Evolutionary conservation across 2,797 vertebrate species (phyloP).

Genomic region (Toxotes lorentzi): DNA sequence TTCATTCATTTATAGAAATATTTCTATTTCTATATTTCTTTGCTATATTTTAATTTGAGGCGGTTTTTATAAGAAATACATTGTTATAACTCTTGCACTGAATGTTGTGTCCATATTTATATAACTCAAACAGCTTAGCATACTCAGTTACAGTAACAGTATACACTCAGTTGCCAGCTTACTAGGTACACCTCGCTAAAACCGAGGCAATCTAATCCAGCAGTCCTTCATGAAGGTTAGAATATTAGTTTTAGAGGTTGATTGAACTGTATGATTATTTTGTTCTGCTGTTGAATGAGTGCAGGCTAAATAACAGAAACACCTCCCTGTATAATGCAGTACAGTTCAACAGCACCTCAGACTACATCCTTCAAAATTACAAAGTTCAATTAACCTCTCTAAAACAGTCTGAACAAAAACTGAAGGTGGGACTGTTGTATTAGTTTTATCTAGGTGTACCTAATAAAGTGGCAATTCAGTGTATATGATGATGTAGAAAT

Average conservation of each 20-base stretch:
- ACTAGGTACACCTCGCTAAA: neutral
- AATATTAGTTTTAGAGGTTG: neutral
- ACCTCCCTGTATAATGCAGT: neutral
- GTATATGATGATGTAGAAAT: neutral
- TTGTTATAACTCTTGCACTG: conserved; percentile 71
- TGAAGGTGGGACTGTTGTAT: neutral
- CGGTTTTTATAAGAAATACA: conserved; percentile 80
- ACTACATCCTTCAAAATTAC: neutral
- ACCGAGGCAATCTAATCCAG: neutral
- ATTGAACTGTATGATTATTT: too few relatives aligned
- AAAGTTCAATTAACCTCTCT: neutral
- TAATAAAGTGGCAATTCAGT: neutral
- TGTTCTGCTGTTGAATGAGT: too few relatives aligned
- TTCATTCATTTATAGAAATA: conserved; percentile 63
- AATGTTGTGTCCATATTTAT: conserved; percentile 38
- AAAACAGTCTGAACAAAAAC: neutral
- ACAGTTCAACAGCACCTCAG: neutral
- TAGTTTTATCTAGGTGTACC: neutral
- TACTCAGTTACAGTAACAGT: neutral
- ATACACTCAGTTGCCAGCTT: neutral
- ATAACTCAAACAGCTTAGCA: neutral
- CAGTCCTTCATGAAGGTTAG: too few relatives aligned
- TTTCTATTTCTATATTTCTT: conserved; percentile 77
- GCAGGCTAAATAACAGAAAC: neutral
- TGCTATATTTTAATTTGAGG: conserved; percentile 78